phyloP scores from a whole-genome alignment of 1,140 invertebrate species.

The Caenorhabditis remanei region DNA sequence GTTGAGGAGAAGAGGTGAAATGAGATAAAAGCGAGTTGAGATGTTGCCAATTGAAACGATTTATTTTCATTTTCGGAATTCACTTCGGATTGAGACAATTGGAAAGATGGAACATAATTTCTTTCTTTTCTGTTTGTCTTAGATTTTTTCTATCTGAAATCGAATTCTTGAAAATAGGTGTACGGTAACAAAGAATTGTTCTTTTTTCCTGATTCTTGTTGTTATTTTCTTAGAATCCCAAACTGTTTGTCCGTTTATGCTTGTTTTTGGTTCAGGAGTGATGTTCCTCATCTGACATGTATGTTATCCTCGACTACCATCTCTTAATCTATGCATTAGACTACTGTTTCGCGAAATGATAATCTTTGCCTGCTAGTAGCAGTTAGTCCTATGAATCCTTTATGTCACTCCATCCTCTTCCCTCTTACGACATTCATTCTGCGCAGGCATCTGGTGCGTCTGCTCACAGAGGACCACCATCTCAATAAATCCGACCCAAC shows the following conservation, averaged over 20 bases:
- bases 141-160: not conserved
- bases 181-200: no score
- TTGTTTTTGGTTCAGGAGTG: not conserved
- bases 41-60: constrained; percentile 44
- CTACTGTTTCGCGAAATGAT: constrained; percentile 26
- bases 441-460: constrained; percentile 42
- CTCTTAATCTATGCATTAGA: constrained; percentile 39
- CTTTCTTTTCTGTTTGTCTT: not conserved
- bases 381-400: constrained; percentile 44
- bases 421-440: constrained; percentile 6
- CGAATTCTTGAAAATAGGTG: not conserved
- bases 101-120: not conserved
- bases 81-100: not conserved
- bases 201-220: no score
- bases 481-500: not conserved
- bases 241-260: not conserved
- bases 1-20: constrained; percentile 10
- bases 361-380: constrained; percentile 6
- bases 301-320: not conserved
- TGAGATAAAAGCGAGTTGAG: constrained; percentile 10
- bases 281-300: constrained; percentile 9
- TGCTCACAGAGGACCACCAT: not conserved
- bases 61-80: not conserved
- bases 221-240: no score
- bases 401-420: not conserved